phyloP scores from a whole-genome alignment of 2,113 vertebrate genomes.

The Zootoca vivipara region DNA sequence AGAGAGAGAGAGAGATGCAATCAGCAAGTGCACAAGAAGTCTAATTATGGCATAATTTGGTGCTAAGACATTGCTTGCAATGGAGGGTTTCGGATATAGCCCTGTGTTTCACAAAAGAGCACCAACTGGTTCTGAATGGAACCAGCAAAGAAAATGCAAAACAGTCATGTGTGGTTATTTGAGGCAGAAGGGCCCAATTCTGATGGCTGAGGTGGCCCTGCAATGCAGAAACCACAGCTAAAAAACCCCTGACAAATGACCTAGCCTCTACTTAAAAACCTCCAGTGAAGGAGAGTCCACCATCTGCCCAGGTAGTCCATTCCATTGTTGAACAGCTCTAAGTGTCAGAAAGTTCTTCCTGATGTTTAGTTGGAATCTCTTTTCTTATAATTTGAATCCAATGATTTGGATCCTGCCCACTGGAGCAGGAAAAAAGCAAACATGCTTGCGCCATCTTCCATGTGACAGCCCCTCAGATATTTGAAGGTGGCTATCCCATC shows the following conservation, averaged over 20 bases:
- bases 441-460: neutral
- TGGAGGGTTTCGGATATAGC: neutral
- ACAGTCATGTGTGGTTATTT: neutral
- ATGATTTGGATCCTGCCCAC: too few species aligned
- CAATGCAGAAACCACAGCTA: too few species aligned
- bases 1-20: neutral
- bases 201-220: neutral
- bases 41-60: slow-evolving; percentile 33
- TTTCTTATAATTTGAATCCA: too few species aligned
- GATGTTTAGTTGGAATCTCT: too few species aligned
- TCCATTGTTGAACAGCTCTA: too few species aligned
- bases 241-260: too few species aligned
- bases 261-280: too few species aligned
- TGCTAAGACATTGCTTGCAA: neutral
- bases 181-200: neutral
- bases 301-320: too few species aligned
- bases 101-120: slow-evolving; percentile 8
- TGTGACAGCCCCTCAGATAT: too few species aligned
- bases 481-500: too few species aligned
- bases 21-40: slow-evolving; percentile 7
- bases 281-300: too few species aligned
- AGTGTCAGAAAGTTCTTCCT: too few species aligned
- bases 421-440: neutral
- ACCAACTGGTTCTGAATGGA: neutral
- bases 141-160: slow-evolving; percentile 7